Percentiles rank a stretch among this genome's conserved stretches.
Evolutionary conservation across 1,140 invertebrate species (phyloP).

Genomic region (Dreissena polymorpha): DNA sequence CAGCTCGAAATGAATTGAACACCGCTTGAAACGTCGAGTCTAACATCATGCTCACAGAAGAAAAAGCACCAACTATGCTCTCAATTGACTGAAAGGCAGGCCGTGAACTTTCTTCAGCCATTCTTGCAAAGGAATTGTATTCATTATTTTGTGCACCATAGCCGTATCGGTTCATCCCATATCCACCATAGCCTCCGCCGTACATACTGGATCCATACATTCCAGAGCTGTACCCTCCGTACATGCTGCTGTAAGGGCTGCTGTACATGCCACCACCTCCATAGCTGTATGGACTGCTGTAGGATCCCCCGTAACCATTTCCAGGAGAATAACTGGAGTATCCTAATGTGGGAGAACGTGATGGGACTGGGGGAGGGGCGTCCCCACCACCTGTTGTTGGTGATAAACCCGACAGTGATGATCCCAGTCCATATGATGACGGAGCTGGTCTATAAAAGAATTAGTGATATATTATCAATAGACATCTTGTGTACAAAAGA

Average conservation of each 20-base stretch:
- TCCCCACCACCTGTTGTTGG: constrained; percentile 51
- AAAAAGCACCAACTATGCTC: constrained; percentile 93
- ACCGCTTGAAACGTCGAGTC: constrained; percentile 97
- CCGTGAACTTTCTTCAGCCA: constrained; percentile 94
- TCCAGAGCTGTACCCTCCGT: constrained; percentile 59
- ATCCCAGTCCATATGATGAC: constrained; percentile 20
- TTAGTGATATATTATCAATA: too few relatives aligned
- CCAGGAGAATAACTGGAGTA: constrained; percentile 18
- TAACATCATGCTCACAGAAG: constrained; percentile 96
- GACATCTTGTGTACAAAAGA: too few relatives aligned
- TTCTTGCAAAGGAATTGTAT: constrained; percentile 87
- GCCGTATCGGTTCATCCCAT: constrained; percentile 74
- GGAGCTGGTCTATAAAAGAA: constrained; percentile 3
- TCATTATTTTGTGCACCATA: constrained; percentile 64
- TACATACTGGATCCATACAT: constrained; percentile 67
- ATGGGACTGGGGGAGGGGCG: constrained; percentile 68
- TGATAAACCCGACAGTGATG: constrained; percentile 19
- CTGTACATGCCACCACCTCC: constrained; percentile 53
- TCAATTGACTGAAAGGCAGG: constrained; percentile 97
- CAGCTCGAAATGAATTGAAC: constrained; percentile 96
- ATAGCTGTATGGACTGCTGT: constrained; percentile 56
- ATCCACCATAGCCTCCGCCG: constrained; percentile 68
- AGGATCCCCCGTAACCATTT: constrained; percentile 28
- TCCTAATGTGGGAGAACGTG: constrained; percentile 54
- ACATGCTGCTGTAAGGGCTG: constrained; percentile 59